These are phyloP conservation scores for Cepaea hortensis DNA, from an alignment of 2,888 invertebrate species.

Conservation along the genomic window DNA sequence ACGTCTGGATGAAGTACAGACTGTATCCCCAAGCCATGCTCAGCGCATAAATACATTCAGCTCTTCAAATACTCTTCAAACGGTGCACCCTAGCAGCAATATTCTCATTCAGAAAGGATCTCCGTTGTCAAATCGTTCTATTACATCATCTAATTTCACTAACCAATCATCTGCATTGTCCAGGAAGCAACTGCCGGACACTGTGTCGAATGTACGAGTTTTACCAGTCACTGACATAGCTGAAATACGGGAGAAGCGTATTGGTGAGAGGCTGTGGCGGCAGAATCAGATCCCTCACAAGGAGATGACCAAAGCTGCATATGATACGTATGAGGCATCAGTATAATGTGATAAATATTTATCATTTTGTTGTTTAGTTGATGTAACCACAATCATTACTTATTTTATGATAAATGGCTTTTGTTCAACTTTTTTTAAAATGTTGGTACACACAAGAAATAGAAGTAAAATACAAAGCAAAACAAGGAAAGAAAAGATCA, in stretches of 20 bases:
- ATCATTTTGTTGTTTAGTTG: constrained; percentile 1
- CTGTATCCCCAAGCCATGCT: constrained; percentile 31
- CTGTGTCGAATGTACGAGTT: constrained; percentile 76
- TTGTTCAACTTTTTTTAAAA: neutral
- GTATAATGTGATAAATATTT: constrained; percentile 55
- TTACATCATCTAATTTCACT: constrained; percentile 24
- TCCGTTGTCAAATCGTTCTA: constrained; percentile 22
- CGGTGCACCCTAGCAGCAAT: constrained; percentile 29
- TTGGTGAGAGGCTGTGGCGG: constrained; percentile 57
- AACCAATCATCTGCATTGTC: constrained; percentile 44
- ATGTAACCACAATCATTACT: neutral
- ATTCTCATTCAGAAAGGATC: constrained; percentile 1
- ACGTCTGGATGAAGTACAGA: neutral
- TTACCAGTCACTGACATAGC: constrained; percentile 75
- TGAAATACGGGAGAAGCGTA: constrained; percentile 49
- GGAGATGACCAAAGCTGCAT: constrained; percentile 59
- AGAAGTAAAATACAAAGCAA: neutral
- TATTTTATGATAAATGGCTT: neutral
- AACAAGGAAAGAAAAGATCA: neutral
- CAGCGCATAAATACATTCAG: constrained; percentile 4
- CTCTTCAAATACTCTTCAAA: constrained; percentile 27
- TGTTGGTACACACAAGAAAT: neutral
- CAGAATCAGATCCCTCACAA: constrained; percentile 56
- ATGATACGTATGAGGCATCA: constrained; percentile 71
- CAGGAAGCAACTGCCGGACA: constrained; percentile 40